These are phyloP conservation scores for Perca schrenkii DNA, from an alignment of 2,113 vertebrate genomes.

Conservation along the genomic window DNA sequence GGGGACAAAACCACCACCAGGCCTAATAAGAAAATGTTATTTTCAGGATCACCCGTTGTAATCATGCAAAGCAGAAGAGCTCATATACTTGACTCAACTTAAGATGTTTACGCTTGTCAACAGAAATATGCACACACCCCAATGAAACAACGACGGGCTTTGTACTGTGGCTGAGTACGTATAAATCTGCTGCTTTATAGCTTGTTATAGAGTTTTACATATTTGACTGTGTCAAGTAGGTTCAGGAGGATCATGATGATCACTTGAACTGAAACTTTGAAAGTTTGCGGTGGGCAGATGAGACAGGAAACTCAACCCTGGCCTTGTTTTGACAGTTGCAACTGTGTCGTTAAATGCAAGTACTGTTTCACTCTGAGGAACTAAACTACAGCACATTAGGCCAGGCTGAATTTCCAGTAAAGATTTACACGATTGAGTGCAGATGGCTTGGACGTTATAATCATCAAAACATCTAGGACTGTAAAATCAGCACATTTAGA, in stretches of 20 bases:
- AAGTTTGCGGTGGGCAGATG: conserved; percentile 42
- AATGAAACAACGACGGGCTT: conserved; percentile 7
- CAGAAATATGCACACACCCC: conserved; percentile 39
- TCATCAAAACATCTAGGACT: not conserved
- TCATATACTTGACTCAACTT: not conserved
- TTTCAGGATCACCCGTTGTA: not conserved
- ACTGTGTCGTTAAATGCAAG: conserved; percentile 33
- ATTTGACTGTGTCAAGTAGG: not conserved
- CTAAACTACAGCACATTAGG: conserved; percentile 20
- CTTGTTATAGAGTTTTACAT: conserved; percentile 6
- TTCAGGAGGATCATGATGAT: not conserved
- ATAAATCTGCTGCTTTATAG: not conserved
- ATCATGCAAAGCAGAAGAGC: not conserved
- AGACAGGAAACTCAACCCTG: conserved; percentile 63
- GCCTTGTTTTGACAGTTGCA: conserved; percentile 75
- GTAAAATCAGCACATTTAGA: conserved; percentile 17
- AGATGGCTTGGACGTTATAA: not conserved
- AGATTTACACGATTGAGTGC: not conserved
- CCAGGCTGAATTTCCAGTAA: conserved; percentile 4
- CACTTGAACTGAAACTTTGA: conserved; percentile 53
- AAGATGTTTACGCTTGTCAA: conserved; percentile 4
- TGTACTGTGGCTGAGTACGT: conserved; percentile 8
- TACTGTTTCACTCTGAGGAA: conserved; percentile 50
- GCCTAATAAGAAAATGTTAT: not conserved
- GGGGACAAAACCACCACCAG: too few relatives aligned